Base-by-base conservation (phyloP, 2,797 vertebrate genomes). In the Pantherophis alleghaniensis region DNA sequence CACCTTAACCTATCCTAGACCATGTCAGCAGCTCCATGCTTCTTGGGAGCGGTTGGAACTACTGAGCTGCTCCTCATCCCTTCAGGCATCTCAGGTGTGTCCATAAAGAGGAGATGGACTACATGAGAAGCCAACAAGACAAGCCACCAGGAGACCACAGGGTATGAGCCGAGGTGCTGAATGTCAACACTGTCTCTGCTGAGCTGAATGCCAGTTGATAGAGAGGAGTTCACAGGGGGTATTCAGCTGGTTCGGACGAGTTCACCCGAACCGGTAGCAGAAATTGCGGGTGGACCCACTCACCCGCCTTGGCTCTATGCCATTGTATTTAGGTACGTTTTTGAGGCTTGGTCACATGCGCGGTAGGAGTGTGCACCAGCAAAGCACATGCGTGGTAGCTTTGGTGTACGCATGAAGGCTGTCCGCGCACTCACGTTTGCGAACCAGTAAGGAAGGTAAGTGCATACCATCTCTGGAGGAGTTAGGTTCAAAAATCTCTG, bases 61-160 rank as follows among this genome's bases (percentile, higher is more conserved):
- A 97, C 97, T 1, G 97, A 16, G 94, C 96, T 97, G 7, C 96
- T 97, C 16, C 94, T 97, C 1, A 59, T 94, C 0, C 83, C 95
- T 12, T 91, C 87, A 47, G 95, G 91, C 12, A 93, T 92, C 91
- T 94, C 96, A 0, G 93, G 88, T 0, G 91, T 97, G 20, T 95
- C 94, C 88, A 95, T 95, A 96, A 97, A 97, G 95, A 96, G 95
- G 93, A 96, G 96, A 95, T 96, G 97, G 94, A 95, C 95, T n/a
- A 97, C 98, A 92, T 98, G 98, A 97, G 98, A 97, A 92, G 97
- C 96, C 0, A 97, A 97, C 95, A 97, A 96, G 91, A 97, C 96
- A 0, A 97, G 97, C 95, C 97, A 97, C 0, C 97, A 98, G 20
- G 97, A 98, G 89, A 98, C 97, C 97, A 97, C 0, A 97, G 97